Evolutionary conservation across 2,888 invertebrate species (phyloP).

Genomic region (Cartodere bifasciata): DNA sequence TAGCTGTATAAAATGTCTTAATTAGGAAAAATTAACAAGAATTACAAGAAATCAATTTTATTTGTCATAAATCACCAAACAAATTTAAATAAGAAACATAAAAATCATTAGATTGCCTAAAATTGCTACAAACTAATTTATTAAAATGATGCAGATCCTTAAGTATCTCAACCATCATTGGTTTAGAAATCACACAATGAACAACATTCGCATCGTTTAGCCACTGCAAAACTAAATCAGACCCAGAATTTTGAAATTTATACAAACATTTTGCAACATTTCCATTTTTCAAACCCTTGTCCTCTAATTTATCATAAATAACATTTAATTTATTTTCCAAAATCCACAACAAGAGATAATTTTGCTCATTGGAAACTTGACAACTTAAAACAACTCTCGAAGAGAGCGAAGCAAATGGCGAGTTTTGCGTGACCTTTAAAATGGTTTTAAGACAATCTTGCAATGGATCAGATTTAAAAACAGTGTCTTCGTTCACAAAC

Average conservation of each 20-base stretch:
- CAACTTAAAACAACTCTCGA: slow-evolving; percentile 44
- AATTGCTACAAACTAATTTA: slow-evolving; percentile 41
- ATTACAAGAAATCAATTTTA: slow-evolving; percentile 5
- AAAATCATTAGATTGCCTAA: slow-evolving; percentile 43
- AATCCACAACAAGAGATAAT: slow-evolving; percentile 47
- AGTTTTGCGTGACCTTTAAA: slow-evolving; percentile 38
- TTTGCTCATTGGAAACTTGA: slow-evolving; percentile 34
- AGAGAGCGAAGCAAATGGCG: slow-evolving; percentile 40
- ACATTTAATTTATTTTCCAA: slow-evolving; percentile 48
- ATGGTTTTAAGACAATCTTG: slow-evolving; percentile 43
- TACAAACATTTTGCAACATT: slow-evolving; percentile 46
- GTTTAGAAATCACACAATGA: slow-evolving; percentile 42
- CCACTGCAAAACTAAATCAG: slow-evolving; percentile 41
- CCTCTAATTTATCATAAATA: slow-evolving; percentile 27
- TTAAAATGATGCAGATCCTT: slow-evolving; percentile 44
- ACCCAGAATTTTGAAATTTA: slow-evolving; percentile 36
- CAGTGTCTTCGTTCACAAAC: slow-evolving; percentile 26
- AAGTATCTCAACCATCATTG: slow-evolving; percentile 42
- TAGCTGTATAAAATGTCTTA: no score
- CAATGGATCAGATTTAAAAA: slow-evolving; percentile 23
- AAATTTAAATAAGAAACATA: slow-evolving; percentile 42
- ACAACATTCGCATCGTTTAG: slow-evolving; percentile 40
- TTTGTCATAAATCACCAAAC: slow-evolving; percentile 17
- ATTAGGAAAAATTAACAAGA: no score
- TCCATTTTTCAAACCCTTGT: slow-evolving; percentile 34